Conservation (phyloP, 2,888 invertebrate genomes). For the Timema cristinae region DNA sequence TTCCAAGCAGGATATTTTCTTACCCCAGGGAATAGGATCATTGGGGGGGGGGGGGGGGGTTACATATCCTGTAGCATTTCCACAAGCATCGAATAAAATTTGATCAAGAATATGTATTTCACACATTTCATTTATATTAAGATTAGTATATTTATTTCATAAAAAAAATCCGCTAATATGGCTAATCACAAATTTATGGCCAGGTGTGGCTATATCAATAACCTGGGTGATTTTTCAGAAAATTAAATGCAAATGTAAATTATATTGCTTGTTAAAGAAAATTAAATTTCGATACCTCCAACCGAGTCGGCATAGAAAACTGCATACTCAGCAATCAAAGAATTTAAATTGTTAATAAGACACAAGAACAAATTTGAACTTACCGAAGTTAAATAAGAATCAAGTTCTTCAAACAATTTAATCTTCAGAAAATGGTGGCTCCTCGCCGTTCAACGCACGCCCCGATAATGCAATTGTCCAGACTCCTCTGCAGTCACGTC, state of each 20-base stretch:
- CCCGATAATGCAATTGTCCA: not conserved
- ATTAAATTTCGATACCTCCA: not conserved
- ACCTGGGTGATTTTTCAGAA: slow-evolving; percentile 1
- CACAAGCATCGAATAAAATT: slow-evolving; percentile 6
- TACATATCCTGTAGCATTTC: slow-evolving; percentile 15
- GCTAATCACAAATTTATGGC: slow-evolving; percentile 6
- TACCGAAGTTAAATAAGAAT: not conserved
- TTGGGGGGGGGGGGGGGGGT: no score
- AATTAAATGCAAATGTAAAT: no score
- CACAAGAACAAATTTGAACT: not conserved
- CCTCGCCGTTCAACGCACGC: not conserved
- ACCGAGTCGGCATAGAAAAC: not conserved
- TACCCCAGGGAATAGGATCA: slow-evolving; percentile 9
- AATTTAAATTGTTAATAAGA: not conserved
- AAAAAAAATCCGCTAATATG: not conserved
- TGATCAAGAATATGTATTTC: no score
- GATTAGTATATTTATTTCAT: not conserved
- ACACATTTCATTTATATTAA: no score
- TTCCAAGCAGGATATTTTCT: slow-evolving; percentile 16
- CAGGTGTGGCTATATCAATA: slow-evolving; percentile 1
- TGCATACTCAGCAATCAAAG: not conserved
- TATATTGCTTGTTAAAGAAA: not conserved
- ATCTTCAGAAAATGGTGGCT: not conserved
- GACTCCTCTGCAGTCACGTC: not conserved
- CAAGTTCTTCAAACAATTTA: not conserved